A percentile compares a stretch with the other conserved stretches of the same genome.
phyloP scores from a whole-genome alignment of 1,140 invertebrate species.

The Eupristina koningsbergeri region DNA sequence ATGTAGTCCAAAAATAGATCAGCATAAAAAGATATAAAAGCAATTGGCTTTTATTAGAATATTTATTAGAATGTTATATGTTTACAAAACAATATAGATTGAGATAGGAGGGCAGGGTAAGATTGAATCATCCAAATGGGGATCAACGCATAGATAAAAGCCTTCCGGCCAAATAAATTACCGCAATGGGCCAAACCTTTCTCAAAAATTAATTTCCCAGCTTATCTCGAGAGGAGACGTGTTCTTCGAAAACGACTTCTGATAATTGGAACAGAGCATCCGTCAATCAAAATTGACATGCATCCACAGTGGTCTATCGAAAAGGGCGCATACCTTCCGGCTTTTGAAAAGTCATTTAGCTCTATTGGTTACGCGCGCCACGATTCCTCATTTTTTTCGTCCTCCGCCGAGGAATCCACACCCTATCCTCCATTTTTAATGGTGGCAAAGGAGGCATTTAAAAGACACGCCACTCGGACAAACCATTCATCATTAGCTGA shows the following conservation, averaged over 20 bases:
- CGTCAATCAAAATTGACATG: conserved; percentile 38
- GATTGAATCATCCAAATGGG: not conserved
- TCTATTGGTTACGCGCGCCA: not conserved
- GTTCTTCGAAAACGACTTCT: conserved; percentile 28
- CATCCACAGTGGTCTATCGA: conserved; percentile 28
- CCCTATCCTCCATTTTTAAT: conserved; percentile 40
- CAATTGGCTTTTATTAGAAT: not conserved
- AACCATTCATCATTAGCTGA: conserved; percentile 42
- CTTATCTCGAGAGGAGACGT: conserved; percentile 39
- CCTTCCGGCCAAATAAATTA: not conserved
- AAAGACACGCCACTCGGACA: conserved; percentile 38
- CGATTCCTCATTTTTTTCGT: conserved; percentile 23
- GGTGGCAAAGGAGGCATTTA: conserved; percentile 30
- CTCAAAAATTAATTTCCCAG: not conserved
- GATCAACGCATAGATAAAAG: not conserved
- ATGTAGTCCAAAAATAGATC: too few species aligned
- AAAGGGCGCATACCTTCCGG: conserved; percentile 28
- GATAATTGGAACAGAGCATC: not conserved
- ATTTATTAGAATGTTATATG: not conserved
- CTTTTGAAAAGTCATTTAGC: conserved; percentile 43
- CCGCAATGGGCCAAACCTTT: not conserved
- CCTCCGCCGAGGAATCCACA: conserved; percentile 7
- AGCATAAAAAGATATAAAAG: too few species aligned
- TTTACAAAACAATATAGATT: not conserved
- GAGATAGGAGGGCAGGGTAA: not conserved